Percentiles rank a stretch among this genome's conserved stretches.
Evolutionary conservation across 2,113 vertebrate genomes (phyloP).

Genomic region (Ptychochromis oligacanthus): DNA sequence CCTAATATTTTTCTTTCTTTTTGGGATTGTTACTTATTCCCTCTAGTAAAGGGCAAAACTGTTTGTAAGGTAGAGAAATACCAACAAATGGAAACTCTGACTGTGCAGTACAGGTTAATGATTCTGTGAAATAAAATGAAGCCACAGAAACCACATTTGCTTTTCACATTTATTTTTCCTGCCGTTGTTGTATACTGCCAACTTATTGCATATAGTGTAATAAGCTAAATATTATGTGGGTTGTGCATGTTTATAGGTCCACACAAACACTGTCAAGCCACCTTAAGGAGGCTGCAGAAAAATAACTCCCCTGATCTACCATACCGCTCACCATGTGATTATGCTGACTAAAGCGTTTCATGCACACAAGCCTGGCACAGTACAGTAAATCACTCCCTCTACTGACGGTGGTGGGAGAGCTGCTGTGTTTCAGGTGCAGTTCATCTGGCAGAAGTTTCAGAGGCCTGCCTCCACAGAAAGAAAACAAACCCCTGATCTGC

Average conservation of each 20-base stretch:
- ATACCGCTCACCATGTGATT: slow-evolving; percentile 10
- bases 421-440: slow-evolving; percentile 71
- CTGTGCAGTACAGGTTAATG: background rate
- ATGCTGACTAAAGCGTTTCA: slow-evolving; percentile 48
- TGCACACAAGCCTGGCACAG: slow-evolving; percentile 1
- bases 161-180: slow-evolving; percentile 7
- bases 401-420: slow-evolving; percentile 45
- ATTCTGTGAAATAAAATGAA: background rate
- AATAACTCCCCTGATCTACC: slow-evolving; percentile 14
- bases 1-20: background rate
- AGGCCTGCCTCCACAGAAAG: slow-evolving; percentile 66
- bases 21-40: background rate
- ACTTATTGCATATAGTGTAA: background rate
- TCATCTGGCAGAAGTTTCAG: slow-evolving; percentile 79
- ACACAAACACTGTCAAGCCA: slow-evolving; percentile 43
- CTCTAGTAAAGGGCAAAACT: background rate
- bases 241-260: slow-evolving; percentile 46
- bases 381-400: slow-evolving; percentile 63
- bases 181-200: background rate
- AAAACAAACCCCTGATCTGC: slow-evolving; percentile 76
- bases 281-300: slow-evolving; percentile 20
- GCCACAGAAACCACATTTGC: slow-evolving; percentile 3
- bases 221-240: slow-evolving; percentile 14
- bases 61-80: background rate
- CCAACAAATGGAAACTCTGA: background rate